Conservation (phyloP, 92 coral and sea anemone genomes). For the Heliopora coerulea region DNA sequence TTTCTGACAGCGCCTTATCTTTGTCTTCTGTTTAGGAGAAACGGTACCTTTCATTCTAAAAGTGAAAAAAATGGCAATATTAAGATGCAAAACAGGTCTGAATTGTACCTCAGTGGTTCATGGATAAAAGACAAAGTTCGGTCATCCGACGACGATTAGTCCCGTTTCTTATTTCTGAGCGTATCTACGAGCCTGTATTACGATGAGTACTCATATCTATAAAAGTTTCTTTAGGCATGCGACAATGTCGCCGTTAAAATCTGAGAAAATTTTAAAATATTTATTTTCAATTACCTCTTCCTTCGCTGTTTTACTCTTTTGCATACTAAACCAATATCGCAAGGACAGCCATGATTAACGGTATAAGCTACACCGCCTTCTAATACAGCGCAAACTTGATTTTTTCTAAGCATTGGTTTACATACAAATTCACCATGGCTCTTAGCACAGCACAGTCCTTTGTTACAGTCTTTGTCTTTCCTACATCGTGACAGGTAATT, state of each 20-base stretch:
- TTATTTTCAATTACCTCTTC: slow-evolving; percentile 17
- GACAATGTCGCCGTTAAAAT: neutral
- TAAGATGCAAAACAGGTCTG: slow-evolving; percentile 10
- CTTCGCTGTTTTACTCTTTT: slow-evolving; percentile 25
- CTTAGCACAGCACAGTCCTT: slow-evolving; percentile 85
- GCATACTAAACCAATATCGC: slow-evolving; percentile 81
- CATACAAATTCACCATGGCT: slow-evolving; percentile 92
- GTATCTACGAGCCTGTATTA: too few relatives aligned
- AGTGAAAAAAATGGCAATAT: neutral
- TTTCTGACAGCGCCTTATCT: slow-evolving; percentile 37
- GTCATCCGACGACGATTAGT: too few relatives aligned
- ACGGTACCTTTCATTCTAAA: slow-evolving; percentile 24
- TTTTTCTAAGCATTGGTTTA: slow-evolving; percentile 69
- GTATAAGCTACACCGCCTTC: slow-evolving; percentile 90
- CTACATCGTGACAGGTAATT: slow-evolving; percentile 67
- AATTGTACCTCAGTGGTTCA: slow-evolving; percentile 13
- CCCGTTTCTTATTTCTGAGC: too few relatives aligned
- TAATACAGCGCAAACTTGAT: slow-evolving; percentile 74
- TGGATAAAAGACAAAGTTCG: slow-evolving; percentile 5
- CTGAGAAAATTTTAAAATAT: neutral
- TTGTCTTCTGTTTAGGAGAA: slow-evolving; percentile 15
- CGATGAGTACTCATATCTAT: too few relatives aligned
- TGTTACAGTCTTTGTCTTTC: slow-evolving; percentile 72
- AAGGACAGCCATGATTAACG: slow-evolving; percentile 85
- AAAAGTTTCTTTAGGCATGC: too few relatives aligned